phyloP scores from a whole-genome alignment of 2,888 invertebrate genomes.

The Dicroscelio sp. region DNA sequence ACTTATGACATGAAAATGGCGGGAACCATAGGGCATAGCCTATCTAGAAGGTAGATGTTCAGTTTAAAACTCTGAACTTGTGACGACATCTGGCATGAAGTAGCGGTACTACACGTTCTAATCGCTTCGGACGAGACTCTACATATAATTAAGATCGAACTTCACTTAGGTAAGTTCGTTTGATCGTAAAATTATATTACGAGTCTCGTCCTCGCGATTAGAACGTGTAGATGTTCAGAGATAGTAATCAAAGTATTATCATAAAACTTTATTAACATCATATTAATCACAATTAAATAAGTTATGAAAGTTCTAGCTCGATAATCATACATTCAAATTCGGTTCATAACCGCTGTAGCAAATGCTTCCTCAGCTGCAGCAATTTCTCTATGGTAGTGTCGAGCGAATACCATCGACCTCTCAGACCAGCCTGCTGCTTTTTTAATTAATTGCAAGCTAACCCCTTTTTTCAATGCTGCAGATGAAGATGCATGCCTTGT shows the following conservation, averaged over 20 bases:
- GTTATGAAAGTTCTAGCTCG: no score
- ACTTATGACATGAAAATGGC: no score
- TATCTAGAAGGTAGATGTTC: no score
- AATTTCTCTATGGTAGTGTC: constrained; percentile 1
- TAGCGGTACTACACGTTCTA: no score
- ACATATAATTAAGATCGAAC: constrained; percentile 20
- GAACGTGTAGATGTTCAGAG: constrained; percentile 32
- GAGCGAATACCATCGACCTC: background rate
- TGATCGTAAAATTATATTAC: constrained; percentile 26
- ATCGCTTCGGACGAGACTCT: constrained; percentile 22
- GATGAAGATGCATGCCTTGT: constrained; percentile 84
- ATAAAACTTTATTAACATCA: background rate
- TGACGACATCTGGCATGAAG: no score
- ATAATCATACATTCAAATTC: no score
- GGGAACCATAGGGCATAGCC: no score
- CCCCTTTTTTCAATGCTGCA: constrained; percentile 78
- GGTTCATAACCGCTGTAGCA: no score
- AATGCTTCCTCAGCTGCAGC: background rate
- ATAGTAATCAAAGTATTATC: background rate
- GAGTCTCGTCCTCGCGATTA: constrained; percentile 22
- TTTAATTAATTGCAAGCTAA: constrained; percentile 81
- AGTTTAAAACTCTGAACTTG: no score
- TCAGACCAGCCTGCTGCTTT: constrained; percentile 32
- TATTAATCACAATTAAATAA: background rate
- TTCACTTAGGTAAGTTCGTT: constrained; percentile 12